A percentile compares a stretch with the other conserved stretches of the same genome.
phyloP scores from a whole-genome alignment of 2,888 invertebrate species.

The Copidosoma aretas region DNA sequence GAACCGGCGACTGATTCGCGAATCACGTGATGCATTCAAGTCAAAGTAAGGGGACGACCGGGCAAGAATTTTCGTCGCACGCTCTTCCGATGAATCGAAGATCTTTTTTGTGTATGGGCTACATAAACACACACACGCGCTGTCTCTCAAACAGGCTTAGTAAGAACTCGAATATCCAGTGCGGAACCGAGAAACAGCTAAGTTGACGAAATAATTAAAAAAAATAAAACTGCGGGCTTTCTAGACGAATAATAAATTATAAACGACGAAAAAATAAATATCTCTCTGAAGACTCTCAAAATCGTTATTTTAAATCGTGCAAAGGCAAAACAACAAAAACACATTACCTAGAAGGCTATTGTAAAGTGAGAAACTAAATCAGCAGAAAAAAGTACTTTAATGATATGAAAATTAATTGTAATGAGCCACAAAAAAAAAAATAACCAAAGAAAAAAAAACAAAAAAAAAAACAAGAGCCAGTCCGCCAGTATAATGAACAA shows the following conservation, averaged over 20 bases:
- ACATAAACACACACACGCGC: constrained; percentile 19
- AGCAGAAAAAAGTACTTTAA: constrained; percentile 26
- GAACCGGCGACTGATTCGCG: too few species aligned
- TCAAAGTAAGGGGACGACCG: background rate
- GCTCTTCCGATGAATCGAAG: constrained; percentile 22
- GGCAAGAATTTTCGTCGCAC: constrained; percentile 27
- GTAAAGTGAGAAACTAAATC: constrained; percentile 46
- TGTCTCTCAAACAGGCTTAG: background rate
- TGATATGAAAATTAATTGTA: constrained; percentile 20
- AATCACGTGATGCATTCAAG: too few species aligned
- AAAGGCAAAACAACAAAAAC: constrained; percentile 17
- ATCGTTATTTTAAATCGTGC: background rate
- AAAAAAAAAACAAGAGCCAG: constrained; percentile 47
- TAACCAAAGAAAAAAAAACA: constrained; percentile 15
- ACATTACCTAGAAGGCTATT: too few species aligned
- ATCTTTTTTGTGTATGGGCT: background rate
- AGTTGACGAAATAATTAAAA: background rate
- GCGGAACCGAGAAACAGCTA: background rate
- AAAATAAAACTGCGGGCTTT: background rate
- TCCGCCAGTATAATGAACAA: constrained; percentile 58
- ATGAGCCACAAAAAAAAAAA: constrained; percentile 29
- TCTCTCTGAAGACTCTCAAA: too few species aligned
- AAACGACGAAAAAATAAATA: constrained; percentile 38
- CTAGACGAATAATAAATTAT: constrained; percentile 34
- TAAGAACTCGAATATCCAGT: background rate